Conservation (phyloP, 2,888 invertebrate genomes). For the Dexiosoma caninum region DNA sequence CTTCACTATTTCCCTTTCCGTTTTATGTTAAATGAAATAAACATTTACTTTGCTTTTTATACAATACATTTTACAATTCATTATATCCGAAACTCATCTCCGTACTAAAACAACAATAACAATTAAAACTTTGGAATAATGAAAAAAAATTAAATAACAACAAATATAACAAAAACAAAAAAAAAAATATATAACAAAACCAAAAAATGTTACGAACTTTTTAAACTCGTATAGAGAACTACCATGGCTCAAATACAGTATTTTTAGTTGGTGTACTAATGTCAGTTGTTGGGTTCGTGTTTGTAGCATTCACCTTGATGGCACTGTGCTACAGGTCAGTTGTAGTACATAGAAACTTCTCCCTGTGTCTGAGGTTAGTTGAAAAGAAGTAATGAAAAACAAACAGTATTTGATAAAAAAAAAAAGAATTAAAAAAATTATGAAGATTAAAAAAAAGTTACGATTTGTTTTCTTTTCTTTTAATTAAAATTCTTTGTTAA, state of each 20-base stretch:
- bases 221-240: constrained; percentile 86
- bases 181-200: constrained; percentile 3
- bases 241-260: constrained; percentile 98
- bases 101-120: constrained; percentile 1
- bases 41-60: not conserved
- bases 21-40: not conserved
- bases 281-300: constrained; percentile 99
- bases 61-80: not conserved
- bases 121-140: constrained; percentile 10
- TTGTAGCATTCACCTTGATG: constrained; percentile 98
- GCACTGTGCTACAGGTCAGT: constrained; percentile 99
- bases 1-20: not conserved
- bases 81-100: not conserved
- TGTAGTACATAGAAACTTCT: constrained; percentile 99
- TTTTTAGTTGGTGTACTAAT: constrained; percentile 98
- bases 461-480: constrained; percentile 5
- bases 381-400: constrained; percentile 85
- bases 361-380: constrained; percentile 99
- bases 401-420: constrained; percentile 68
- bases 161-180: not conserved
- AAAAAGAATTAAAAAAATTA: constrained; percentile 26
- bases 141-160: not conserved
- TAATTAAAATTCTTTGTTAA: constrained; percentile 53
- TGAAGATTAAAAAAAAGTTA: constrained; percentile 45
- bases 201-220: constrained; percentile 18